Evolutionary conservation across 2,888 invertebrate species (phyloP).

Genomic region (Polyommatus iphigenia): DNA sequence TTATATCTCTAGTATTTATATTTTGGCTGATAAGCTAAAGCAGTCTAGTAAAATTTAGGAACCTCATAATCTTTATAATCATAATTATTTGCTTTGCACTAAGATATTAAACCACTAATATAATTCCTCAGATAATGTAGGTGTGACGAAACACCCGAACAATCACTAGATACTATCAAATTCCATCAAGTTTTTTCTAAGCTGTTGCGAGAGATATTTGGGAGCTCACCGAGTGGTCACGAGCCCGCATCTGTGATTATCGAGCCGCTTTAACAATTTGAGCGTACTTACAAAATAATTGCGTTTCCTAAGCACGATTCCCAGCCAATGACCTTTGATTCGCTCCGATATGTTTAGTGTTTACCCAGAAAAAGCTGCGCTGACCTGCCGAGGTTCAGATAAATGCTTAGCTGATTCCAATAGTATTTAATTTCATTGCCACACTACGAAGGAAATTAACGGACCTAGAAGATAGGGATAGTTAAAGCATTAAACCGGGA

Average conservation of each 20-base stretch:
- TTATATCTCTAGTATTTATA: not conserved
- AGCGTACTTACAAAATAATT: conserved; percentile 71
- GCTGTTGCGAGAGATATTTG: conserved; percentile 24
- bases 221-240: conserved; percentile 53
- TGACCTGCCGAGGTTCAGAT: not conserved
- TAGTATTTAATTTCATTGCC: not conserved
- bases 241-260: conserved; percentile 67
- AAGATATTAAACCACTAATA: not conserved
- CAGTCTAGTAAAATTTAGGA: not conserved
- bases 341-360: conserved; percentile 46
- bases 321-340: conserved; percentile 66
- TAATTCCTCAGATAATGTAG: conserved; percentile 27
- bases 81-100: not conserved
- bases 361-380: conserved; percentile 33
- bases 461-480: not conserved
- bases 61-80: not conserved
- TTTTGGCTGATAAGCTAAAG: not conserved
- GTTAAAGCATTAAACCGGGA: not conserved
- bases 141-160: conserved; percentile 3
- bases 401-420: not conserved
- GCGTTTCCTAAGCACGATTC: conserved; percentile 73
- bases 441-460: not conserved
- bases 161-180: conserved; percentile 1
- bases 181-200: conserved; percentile 3
- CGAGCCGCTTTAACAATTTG: conserved; percentile 70